These are phyloP conservation scores for Hyles vespertilio DNA, from an alignment of 1,140 invertebrate genomes.

Conservation along the genomic window DNA sequence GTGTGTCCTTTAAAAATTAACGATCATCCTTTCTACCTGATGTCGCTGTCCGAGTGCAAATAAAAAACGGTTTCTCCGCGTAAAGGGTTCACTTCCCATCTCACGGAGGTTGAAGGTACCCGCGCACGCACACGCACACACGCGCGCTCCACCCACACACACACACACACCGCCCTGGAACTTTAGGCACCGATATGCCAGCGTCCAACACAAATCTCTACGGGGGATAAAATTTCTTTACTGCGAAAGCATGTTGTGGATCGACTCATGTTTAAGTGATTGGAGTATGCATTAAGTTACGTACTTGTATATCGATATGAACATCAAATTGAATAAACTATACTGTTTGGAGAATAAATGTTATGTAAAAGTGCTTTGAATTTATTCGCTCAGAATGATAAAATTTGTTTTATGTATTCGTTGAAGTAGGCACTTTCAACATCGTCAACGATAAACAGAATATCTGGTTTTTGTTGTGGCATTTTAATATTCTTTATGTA, in stretches of 20 bases:
- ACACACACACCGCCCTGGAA: constrained; percentile 18
- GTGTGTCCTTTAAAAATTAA: constrained; percentile 73
- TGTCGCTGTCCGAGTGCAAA: constrained; percentile 71
- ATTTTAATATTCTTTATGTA: too few species aligned
- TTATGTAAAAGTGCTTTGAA: too few species aligned
- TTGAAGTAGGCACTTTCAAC: too few species aligned
- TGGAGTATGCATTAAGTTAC: too few species aligned
- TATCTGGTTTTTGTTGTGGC: background rate
- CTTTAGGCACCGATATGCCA: constrained; percentile 43
- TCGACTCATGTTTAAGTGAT: constrained; percentile 4
- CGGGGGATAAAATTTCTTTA: constrained; percentile 68
- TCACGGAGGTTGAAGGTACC: constrained; percentile 51
- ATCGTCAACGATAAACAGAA: background rate
- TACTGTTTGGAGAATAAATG: too few species aligned
- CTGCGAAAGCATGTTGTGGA: constrained; percentile 53
- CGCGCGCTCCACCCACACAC: constrained; percentile 27
- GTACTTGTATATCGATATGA: too few species aligned
- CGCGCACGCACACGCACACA: constrained; percentile 26
- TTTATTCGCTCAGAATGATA: too few species aligned
- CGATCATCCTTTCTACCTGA: constrained; percentile 75
- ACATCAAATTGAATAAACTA: too few species aligned
- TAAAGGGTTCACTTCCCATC: constrained; percentile 74
- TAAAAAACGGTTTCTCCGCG: constrained; percentile 71
- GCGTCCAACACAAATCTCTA: constrained; percentile 62
- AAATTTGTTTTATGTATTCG: too few species aligned